phyloP scores from a whole-genome alignment of 2,113 vertebrate species.

The Loxodonta africana region DNA sequence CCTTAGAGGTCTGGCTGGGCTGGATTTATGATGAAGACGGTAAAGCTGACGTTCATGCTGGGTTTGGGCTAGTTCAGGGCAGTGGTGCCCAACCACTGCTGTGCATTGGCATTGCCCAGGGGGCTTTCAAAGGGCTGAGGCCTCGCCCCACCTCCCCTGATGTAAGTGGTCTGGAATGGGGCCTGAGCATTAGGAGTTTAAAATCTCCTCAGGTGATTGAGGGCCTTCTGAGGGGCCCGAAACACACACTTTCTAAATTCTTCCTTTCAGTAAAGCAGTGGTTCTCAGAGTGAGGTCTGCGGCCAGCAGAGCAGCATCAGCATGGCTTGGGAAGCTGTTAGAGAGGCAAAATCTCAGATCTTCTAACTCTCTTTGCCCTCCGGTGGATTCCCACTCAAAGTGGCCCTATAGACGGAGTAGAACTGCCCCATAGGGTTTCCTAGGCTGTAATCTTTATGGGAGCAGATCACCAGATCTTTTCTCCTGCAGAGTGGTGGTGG shows the following conservation, averaged over 20 bases:
- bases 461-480: background rate
- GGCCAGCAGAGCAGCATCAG: background rate
- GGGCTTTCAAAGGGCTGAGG: background rate
- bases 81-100: background rate
- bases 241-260: background rate
- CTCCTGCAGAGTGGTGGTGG: background rate
- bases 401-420: background rate
- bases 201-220: background rate
- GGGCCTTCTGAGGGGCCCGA: background rate
- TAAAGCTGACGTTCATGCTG: background rate
- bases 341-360: background rate
- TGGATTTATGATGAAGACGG: background rate
- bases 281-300: background rate
- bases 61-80: background rate
- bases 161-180: background rate
- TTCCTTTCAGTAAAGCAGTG: background rate
- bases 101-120: background rate
- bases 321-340: rapidly evolving
- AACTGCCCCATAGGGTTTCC: background rate
- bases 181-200: background rate
- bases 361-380: background rate
- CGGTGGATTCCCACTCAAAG: background rate
- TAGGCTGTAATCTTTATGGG: background rate
- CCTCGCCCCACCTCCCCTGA: background rate
- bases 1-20: background rate